A percentile compares a stretch with the other conserved stretches of the same genome.
Evolutionary conservation across 2,888 invertebrate species (phyloP).

Genomic region (Elmis aenea): DNA sequence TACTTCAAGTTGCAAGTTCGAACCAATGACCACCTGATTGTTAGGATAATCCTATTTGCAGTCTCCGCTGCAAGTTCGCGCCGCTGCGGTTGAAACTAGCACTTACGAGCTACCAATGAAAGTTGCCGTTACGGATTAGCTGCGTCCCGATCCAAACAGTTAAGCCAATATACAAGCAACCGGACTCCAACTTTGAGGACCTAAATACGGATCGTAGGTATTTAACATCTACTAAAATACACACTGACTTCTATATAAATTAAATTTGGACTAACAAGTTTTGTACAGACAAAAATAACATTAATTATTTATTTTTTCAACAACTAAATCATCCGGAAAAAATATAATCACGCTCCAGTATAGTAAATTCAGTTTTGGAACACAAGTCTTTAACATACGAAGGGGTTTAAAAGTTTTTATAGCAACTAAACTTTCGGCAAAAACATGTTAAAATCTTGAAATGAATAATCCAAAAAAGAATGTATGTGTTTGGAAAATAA

Average conservation of each 20-base stretch:
- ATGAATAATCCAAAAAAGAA: too few relatives aligned
- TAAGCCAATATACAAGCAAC: slow-evolving; percentile 38
- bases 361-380: too few relatives aligned
- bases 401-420: too few relatives aligned
- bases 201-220: slow-evolving; percentile 28
- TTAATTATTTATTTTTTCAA: too few relatives aligned
- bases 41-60: slow-evolving; percentile 33
- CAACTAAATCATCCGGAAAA: too few relatives aligned
- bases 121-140: slow-evolving; percentile 30
- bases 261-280: too few relatives aligned
- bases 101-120: slow-evolving; percentile 23
- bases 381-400: too few relatives aligned
- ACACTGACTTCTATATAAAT: slow-evolving; percentile 24
- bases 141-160: slow-evolving; percentile 32
- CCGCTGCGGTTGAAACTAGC: slow-evolving; percentile 23
- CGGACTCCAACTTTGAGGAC: slow-evolving; percentile 23
- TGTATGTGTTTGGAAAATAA: too few relatives aligned
- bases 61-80: slow-evolving; percentile 24
- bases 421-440: too few relatives aligned
- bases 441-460: too few relatives aligned
- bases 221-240: slow-evolving; percentile 33
- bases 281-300: too few relatives aligned
- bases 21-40: slow-evolving; percentile 34
- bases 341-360: too few relatives aligned
- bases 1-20: slow-evolving; percentile 21